Evolutionary conservation across 2,888 invertebrate genomes (phyloP).

Genomic region (Ptilodon capucinus): DNA sequence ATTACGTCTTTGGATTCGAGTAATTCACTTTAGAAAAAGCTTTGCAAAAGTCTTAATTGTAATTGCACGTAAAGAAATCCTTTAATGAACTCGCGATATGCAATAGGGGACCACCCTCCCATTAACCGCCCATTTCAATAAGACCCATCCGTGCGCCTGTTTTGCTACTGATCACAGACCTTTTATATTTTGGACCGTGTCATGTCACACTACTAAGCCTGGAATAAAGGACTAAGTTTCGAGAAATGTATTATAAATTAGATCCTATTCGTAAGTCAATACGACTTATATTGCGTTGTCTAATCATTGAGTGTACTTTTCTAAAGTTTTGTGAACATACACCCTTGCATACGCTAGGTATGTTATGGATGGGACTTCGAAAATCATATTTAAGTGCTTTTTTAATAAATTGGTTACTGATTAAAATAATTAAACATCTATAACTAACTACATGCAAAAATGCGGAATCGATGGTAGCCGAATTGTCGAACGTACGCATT

Average conservation of each 20-base stretch:
- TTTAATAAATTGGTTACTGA: too few relatives aligned
- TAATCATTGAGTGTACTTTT: not conserved
- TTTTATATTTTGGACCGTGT: conserved; percentile 21
- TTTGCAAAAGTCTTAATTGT: conserved; percentile 42
- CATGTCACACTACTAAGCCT: conserved; percentile 19
- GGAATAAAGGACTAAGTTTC: conserved; percentile 1
- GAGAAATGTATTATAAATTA: not conserved
- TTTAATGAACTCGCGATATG: conserved; percentile 64
- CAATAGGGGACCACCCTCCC: conserved; percentile 40
- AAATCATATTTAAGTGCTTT: too few relatives aligned
- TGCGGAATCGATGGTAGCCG: too few relatives aligned
- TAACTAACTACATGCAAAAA: too few relatives aligned
- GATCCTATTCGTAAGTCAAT: not conserved
- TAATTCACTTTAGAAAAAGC: conserved; percentile 11
- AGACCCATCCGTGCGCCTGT: conserved; percentile 21
- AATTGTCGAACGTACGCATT: too few relatives aligned
- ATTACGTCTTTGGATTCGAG: not conserved
- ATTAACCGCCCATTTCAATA: conserved; percentile 22
- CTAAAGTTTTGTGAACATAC: conserved; percentile 4
- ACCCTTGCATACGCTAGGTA: not conserved
- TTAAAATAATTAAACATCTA: too few relatives aligned
- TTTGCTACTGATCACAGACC: conserved; percentile 19
- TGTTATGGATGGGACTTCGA: conserved; percentile 10
- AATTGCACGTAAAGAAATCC: conserved; percentile 63
- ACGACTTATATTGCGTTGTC: conserved; percentile 2